These are phyloP conservation scores for Zaprionus davidi DNA, from an alignment of 1,140 invertebrate genomes.

Conservation along the genomic window DNA sequence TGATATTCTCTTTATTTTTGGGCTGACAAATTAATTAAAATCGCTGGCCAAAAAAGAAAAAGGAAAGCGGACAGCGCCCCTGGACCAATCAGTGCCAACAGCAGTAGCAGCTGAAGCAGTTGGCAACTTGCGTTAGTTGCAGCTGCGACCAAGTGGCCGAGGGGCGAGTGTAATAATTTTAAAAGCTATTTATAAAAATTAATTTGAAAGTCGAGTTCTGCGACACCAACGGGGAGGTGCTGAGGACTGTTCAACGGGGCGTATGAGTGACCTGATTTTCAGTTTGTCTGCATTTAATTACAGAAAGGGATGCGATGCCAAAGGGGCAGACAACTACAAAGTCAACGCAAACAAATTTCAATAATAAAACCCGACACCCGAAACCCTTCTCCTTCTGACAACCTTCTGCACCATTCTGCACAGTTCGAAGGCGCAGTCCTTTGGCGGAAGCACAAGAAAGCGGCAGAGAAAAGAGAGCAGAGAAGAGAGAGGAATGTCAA, in stretches of 20 bases:
- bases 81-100: conserved; percentile 41
- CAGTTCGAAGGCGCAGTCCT: conserved; percentile 20
- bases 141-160: conserved; percentile 55
- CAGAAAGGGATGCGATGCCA: conserved; percentile 62
- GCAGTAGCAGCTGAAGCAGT: conserved; percentile 30
- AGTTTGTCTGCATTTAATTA: conserved; percentile 80
- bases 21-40: conserved; percentile 73
- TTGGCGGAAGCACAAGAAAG: not conserved
- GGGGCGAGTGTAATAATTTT: conserved; percentile 64
- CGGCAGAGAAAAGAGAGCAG: not conserved
- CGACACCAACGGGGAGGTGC: conserved; percentile 16
- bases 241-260: conserved; percentile 36
- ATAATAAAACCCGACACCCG: conserved; percentile 55
- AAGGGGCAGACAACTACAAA: conserved; percentile 48
- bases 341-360: conserved; percentile 69
- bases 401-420: not conserved
- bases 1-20: not conserved
- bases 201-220: conserved; percentile 68
- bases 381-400: not conserved
- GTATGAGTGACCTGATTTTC: conserved; percentile 72
- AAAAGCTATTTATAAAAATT: conserved; percentile 69
- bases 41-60: conserved; percentile 30
- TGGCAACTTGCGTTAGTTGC: conserved; percentile 59
- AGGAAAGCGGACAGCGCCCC: not conserved
- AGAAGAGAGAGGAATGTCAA: conserved; percentile 25